Base-by-base conservation (phyloP, 1,140 invertebrate species). In the Drosophila micromelanica region DNA sequence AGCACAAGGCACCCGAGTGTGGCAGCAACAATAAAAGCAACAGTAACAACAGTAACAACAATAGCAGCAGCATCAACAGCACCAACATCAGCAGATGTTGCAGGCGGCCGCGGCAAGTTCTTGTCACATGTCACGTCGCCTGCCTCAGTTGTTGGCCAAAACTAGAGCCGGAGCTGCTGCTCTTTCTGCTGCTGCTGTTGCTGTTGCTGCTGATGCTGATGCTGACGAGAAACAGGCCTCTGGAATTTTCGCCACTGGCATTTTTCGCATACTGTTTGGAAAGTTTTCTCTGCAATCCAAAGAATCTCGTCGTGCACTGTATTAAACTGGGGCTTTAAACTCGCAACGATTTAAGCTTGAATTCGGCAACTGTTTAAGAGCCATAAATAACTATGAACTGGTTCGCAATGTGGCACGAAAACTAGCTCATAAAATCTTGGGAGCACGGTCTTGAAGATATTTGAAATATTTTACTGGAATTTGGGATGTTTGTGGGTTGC, bases 121-220 rank as follows among this genome's bases (percentile, higher is more conserved):
- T 87, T 87, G 82, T 87, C 82, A 87, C 82, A 87, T 89, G 82
- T 87, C 82, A 87, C 82, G 84, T 87, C 69, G 82, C 76, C 79
- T 43, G 73, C 56, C 38, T 42, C 64, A 20, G 56, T 52, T 42
- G 48, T 45, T 57, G 55, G 40, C 37, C 59, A 60, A 40, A 48
- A 17, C 27, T 35, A 54, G 27, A 45, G 20, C 48, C 27, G 12
- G 35, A 67, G 35, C 13, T 11, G 8, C 45, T 37, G 15, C n/a
- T n/a, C n/a, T 0, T 17, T 7, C 20, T 27, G 27, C 12, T 17
- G 54, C 32, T 27, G 27, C 12, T 17, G 54, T 23, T 27, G 27
- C 12, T 17, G 54, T 23, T 11, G 8, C 45, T 37, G 15, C n/a
- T n/a, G n/a, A 0, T 17, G 3, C 20, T 27, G 27, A 9, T 17